Base-by-base conservation (phyloP, 2,888 invertebrate genomes). In the Heteropelma amictum region DNA sequence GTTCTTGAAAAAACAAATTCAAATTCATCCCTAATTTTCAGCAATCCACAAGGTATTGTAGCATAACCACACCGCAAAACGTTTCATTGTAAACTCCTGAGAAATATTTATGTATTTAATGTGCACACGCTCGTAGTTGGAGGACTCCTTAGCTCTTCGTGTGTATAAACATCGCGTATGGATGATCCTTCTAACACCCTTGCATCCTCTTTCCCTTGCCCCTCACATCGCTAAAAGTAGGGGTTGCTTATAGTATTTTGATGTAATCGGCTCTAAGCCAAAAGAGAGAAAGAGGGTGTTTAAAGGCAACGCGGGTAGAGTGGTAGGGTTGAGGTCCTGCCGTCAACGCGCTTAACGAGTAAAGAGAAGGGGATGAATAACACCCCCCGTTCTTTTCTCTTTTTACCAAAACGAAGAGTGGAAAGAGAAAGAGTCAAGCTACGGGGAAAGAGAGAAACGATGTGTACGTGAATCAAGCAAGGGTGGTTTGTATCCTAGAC, bases 181-280 rank as follows among this genome's bases (percentile, higher is more conserved):
- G 58, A 71, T 49, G 56, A 73, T 70, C 61, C 65, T 26, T 19
- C 21, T 33, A n/a, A 21, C 12, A 3, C 35, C 12, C 8, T 3
- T 2, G 10, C n/a, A n/a, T n/a, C n/a, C n/a, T n/a, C n/a, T n/a
- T n/a, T n/a, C 23, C 4, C 6, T 7, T 5, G 4, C 17, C 10
- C 17, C 47, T 45, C 56, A 56, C 58, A 61, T 51, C 30, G n/a
- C 23, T 10, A n/a, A 54, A 35, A 54, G 47, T 10, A 14, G 56
- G 47, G 49, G 63, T 77, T 83, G 83, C 83, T 84, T 84, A 81
- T 83, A 61, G 70, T 72, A 82, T 84, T 84, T 84, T 80, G 80
- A 82, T 83, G 82, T 82, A 82, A 83, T 82, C 81, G 79, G 76
- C 76, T 74, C 54, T 53, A 21, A 28, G 28, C 14, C 19, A 72